These are phyloP conservation scores for Phylloscopus trochiloides DNA, from an alignment of 2,113 vertebrate species.

Conservation along the genomic window DNA sequence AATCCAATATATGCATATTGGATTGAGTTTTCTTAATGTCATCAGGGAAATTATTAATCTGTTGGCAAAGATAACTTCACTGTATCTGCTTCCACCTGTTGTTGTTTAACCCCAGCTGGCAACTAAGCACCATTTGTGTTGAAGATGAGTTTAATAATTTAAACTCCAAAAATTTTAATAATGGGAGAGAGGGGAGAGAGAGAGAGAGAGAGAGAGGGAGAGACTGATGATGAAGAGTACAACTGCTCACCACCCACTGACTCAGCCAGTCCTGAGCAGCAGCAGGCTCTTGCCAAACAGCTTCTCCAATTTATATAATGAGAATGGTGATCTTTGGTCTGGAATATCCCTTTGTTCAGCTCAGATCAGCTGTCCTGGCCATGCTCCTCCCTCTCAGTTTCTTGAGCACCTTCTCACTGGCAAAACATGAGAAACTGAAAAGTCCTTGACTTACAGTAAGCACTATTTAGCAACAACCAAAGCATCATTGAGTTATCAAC, in stretches of 20 bases:
- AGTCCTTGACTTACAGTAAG: neutral
- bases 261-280: neutral
- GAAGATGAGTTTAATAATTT: neutral
- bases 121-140: neutral
- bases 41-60: neutral
- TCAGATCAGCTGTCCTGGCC: neutral
- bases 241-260: neutral
- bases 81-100: neutral
- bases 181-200: fast-evolving
- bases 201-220: too few species aligned
- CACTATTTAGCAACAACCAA: neutral
- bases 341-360: neutral
- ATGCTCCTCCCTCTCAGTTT: neutral
- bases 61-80: neutral
- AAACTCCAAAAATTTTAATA: neutral
- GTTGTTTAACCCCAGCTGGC: neutral
- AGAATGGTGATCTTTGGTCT: neutral
- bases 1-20: neutral
- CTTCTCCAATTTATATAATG: neutral
- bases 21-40: neutral
- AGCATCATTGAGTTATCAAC: neutral
- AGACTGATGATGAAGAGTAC: neutral
- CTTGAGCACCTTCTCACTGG: neutral
- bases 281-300: too few species aligned
- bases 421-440: neutral